A percentile compares a stretch with the other conserved stretches of the same genome.
Conservation (phyloP, 2,113 vertebrate genomes). For the Melospiza georgiana region DNA sequence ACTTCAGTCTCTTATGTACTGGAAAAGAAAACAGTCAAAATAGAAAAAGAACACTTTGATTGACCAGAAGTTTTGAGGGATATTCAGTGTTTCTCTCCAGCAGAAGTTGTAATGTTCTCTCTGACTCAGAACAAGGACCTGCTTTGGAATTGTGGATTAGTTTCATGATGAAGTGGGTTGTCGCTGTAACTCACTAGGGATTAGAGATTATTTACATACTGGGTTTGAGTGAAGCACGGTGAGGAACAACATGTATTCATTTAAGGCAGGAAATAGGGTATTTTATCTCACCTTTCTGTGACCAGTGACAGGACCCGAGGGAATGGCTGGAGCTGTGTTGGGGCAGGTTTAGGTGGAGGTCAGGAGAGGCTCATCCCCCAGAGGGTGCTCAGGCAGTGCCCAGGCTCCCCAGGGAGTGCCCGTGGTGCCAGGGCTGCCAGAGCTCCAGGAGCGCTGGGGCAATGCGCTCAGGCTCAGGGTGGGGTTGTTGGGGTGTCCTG, state of each 20-base stretch:
- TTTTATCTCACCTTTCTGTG: background rate
- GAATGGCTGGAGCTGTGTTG: background rate
- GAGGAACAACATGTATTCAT: background rate
- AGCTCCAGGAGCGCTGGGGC: background rate
- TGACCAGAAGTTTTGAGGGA: conserved; percentile 39
- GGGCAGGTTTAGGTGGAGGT: background rate
- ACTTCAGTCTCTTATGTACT: background rate
- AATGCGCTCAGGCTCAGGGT: background rate
- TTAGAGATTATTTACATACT: background rate
- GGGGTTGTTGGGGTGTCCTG: background rate
- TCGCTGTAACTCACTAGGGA: background rate
- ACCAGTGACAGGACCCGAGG: background rate
- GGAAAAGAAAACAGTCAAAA: conserved; percentile 19
- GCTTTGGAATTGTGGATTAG: background rate
- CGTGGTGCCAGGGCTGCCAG: background rate
- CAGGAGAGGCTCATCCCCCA: background rate
- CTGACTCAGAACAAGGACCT: conserved; percentile 11
- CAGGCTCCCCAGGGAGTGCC: background rate
- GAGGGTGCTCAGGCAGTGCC: background rate
- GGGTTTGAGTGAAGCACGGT: background rate
- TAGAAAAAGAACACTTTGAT: conserved; percentile 7
- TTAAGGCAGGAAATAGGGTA: background rate
- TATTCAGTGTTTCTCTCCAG: conserved; percentile 3
- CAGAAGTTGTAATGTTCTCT: background rate
- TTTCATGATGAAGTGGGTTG: background rate